phyloP scores from a whole-genome alignment of 2,888 invertebrate species.

The Himalopsyche tibetana region DNA sequence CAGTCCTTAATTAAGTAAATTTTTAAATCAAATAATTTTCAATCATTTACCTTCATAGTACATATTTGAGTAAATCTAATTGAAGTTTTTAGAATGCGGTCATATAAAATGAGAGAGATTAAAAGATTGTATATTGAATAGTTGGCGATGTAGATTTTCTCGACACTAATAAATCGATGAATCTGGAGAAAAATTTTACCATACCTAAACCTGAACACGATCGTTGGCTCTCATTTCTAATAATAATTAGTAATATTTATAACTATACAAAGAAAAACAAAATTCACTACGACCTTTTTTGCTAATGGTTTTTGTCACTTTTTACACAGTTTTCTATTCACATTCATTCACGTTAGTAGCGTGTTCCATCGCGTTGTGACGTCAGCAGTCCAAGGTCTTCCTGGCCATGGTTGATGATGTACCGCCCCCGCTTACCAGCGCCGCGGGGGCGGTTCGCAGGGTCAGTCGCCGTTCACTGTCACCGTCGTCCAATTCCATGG shows the following conservation, averaged over 20 bases:
- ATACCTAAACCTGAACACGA: constrained; percentile 47
- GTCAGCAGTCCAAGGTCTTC: constrained; percentile 71
- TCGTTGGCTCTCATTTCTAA: constrained; percentile 42
- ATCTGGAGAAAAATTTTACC: background rate
- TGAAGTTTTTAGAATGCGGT: no score
- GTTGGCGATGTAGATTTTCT: background rate
- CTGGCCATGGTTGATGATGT: constrained; percentile 69
- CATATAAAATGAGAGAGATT: no score
- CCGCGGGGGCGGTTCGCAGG: constrained; percentile 76
- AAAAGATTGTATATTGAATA: background rate
- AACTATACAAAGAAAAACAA: constrained; percentile 21
- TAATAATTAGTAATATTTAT: constrained; percentile 30
- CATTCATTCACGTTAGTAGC: background rate
- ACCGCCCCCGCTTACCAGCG: constrained; percentile 67
- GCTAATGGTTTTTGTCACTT: constrained; percentile 24
- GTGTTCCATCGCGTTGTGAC: constrained; percentile 55
- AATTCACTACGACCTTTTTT: constrained; percentile 27
- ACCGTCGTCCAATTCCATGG: constrained; percentile 82
- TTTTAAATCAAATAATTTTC: no score
- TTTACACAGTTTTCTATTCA: background rate
- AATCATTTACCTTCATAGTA: no score
- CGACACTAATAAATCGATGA: background rate
- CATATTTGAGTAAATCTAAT: no score
- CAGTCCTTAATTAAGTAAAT: no score
- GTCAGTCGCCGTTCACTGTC: constrained; percentile 82